Evolutionary conservation across 2,888 invertebrate genomes (phyloP).

Genomic region (Agrochola litura): DNA sequence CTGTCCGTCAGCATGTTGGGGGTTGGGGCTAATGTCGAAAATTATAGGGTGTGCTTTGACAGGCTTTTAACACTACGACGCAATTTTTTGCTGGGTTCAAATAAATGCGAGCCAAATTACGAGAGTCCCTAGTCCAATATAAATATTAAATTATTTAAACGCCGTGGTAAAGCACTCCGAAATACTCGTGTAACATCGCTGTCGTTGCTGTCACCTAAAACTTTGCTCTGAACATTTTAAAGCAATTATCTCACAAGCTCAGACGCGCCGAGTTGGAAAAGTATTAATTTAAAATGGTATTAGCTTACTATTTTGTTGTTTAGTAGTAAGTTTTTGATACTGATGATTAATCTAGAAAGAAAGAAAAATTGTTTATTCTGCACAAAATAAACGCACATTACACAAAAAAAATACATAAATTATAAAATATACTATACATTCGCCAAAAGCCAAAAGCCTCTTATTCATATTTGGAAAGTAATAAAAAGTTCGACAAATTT

Average conservation of each 20-base stretch:
- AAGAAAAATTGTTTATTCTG: too few species aligned
- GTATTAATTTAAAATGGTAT: slow-evolving; percentile 46
- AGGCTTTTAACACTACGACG: slow-evolving; percentile 22
- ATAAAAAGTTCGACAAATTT: too few species aligned
- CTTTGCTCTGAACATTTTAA: slow-evolving; percentile 54
- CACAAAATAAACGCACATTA: too few species aligned
- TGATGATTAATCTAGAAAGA: slow-evolving; percentile 20
- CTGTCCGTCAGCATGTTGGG: background rate
- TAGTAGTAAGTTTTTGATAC: slow-evolving; percentile 12
- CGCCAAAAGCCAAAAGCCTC: too few species aligned
- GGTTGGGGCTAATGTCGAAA: background rate
- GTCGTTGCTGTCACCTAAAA: slow-evolving; percentile 50
- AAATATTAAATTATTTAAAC: slow-evolving; percentile 56
- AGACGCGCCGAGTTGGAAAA: slow-evolving; percentile 28
- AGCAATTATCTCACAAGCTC: slow-evolving; percentile 56
- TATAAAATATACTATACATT: too few species aligned
- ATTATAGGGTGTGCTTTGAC: slow-evolving; percentile 14
- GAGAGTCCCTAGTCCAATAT: slow-evolving; percentile 44
- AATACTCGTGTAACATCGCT: slow-evolving; percentile 42
- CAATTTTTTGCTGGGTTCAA: slow-evolving; percentile 25
- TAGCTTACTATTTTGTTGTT: slow-evolving; percentile 31
- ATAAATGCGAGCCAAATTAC: slow-evolving; percentile 21
- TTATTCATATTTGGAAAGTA: too few species aligned
- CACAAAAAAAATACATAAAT: too few species aligned
- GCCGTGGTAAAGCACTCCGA: slow-evolving; percentile 45